A percentile compares a stretch with the other conserved stretches of the same genome.
These are phyloP conservation scores for Prunella himalayana DNA, from an alignment of 2,113 vertebrate genomes.

Conservation along the genomic window DNA sequence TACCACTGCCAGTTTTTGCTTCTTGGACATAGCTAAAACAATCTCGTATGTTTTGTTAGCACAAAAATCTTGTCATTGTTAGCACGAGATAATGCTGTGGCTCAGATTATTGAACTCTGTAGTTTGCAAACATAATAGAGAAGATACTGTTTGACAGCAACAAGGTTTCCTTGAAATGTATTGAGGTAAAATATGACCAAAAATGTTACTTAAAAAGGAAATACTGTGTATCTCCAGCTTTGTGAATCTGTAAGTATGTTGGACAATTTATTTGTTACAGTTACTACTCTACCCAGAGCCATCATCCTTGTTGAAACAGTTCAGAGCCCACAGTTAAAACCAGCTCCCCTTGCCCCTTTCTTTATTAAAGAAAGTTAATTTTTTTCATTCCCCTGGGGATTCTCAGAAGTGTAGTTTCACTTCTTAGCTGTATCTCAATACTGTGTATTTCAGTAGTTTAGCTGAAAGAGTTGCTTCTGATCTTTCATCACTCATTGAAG, in stretches of 20 bases:
- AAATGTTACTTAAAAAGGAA: neutral
- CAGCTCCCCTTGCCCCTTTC: accelerated
- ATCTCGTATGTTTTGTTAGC: accelerated
- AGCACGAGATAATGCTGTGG: neutral
- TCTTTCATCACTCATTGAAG: neutral
- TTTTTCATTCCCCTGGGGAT: neutral
- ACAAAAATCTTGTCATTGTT: neutral
- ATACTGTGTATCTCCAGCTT: neutral
- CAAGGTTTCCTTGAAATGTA: neutral
- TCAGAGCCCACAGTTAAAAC: neutral
- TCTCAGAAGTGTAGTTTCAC: neutral
- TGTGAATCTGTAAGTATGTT: neutral
- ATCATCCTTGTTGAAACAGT: neutral
- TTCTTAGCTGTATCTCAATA: neutral
- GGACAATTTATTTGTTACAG: neutral
- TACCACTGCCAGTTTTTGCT: neutral
- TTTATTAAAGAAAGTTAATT: neutral
- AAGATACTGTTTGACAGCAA: neutral
- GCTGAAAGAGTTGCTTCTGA: neutral
- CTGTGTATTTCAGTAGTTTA: neutral
- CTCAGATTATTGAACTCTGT: neutral
- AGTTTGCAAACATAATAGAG: neutral
- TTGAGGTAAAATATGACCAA: neutral
- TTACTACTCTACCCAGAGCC: neutral
- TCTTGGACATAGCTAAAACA: neutral